Conservation (phyloP, 1,140 invertebrate genomes). For the Heterodera carotae region DNA sequence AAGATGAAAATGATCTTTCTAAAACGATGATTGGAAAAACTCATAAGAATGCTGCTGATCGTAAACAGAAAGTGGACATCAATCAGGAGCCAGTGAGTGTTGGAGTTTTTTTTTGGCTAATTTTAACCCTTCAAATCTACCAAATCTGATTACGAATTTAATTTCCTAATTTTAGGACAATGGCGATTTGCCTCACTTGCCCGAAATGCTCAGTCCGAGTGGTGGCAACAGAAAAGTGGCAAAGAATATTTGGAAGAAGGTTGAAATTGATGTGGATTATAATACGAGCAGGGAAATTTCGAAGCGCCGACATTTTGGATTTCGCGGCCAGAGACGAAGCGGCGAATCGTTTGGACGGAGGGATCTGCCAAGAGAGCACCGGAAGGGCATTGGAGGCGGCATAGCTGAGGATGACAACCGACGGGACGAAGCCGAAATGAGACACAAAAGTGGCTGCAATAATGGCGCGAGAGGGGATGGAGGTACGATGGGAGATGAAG, state of each 20-base stretch:
- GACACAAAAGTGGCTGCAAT: too few relatives aligned
- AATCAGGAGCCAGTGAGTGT: too few relatives aligned
- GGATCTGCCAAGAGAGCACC: neutral
- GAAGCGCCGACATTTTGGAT: conserved; percentile 9
- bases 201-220: conserved; percentile 12
- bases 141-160: too few relatives aligned
- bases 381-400: neutral
- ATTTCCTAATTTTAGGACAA: neutral
- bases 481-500: neutral
- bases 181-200: neutral
- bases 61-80: neutral
- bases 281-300: conserved; percentile 25
- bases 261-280: conserved; percentile 45
- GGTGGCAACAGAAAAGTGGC: conserved; percentile 35
- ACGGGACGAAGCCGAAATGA: neutral
- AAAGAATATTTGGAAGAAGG: conserved; percentile 46
- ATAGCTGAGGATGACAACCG: neutral
- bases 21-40: neutral
- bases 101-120: too few relatives aligned
- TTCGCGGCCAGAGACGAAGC: neutral
- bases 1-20: neutral
- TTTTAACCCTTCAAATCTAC: too few relatives aligned
- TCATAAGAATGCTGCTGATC: neutral
- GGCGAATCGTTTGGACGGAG: conserved; percentile 1
- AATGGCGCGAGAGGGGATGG: neutral